phyloP scores from a whole-genome alignment of 2,113 vertebrate species.

The Elephantulus edwardii region DNA sequence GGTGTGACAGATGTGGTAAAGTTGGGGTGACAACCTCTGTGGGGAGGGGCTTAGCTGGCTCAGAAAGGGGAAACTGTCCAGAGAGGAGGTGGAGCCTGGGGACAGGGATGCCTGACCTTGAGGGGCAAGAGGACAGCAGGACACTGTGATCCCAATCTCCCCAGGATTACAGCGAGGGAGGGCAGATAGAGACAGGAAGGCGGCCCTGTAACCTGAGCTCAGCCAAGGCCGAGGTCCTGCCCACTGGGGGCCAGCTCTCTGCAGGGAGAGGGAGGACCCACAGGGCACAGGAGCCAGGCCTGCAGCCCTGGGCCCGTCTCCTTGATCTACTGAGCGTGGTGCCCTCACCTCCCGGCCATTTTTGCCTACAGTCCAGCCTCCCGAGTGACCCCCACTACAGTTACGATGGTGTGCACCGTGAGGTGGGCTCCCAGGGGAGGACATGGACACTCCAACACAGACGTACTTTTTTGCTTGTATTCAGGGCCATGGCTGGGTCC shows the following conservation, averaged over 20 bases:
- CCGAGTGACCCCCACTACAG: too few species aligned
- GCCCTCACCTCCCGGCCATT: too few species aligned
- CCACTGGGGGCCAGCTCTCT: neutral
- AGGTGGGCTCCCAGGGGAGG: neutral
- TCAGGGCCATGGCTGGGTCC: neutral
- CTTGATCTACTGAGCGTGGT: too few species aligned
- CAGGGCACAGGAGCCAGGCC: neutral
- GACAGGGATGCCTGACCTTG: constrained; percentile 3
- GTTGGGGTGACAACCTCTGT: neutral
- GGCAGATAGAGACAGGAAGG: neutral
- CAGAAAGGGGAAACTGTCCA: neutral
- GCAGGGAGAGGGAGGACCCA: neutral
- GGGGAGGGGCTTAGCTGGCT: constrained; percentile 41
- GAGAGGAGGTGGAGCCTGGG: neutral
- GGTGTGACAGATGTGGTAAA: neutral
- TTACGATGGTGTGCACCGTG: too few species aligned
- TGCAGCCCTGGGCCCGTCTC: too few species aligned
- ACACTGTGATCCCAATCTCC: constrained; percentile 70
- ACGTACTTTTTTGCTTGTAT: neutral
- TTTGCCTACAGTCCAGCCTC: too few species aligned
- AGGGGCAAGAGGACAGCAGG: constrained; percentile 31
- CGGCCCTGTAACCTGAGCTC: constrained; percentile 37
- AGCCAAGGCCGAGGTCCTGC: neutral
- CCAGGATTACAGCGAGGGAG: constrained; percentile 55
- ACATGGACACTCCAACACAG: neutral